A percentile compares a stretch with the other conserved stretches of the same genome.
Conservation (phyloP, 2,888 invertebrate species). For the Cosmorhoe ocellata region DNA sequence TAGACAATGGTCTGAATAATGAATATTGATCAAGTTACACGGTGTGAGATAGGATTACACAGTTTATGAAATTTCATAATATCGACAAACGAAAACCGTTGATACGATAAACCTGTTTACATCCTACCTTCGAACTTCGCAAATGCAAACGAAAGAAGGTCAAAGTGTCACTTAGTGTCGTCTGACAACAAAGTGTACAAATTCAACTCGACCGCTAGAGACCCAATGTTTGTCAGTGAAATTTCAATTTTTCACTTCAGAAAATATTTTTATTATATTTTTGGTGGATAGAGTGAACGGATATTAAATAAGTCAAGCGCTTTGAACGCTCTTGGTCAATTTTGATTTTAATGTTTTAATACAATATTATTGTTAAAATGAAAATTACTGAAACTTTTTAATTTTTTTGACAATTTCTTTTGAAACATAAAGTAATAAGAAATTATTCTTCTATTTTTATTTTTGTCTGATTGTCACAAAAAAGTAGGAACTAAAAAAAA, state of each 20-base stretch:
- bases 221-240: constrained; percentile 3
- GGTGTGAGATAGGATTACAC: too few relatives aligned
- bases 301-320: neutral
- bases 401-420: too few relatives aligned
- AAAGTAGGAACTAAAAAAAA: neutral
- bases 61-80: too few relatives aligned
- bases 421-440: neutral
- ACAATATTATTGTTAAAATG: too few relatives aligned
- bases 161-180: constrained; percentile 23
- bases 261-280: neutral
- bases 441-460: neutral
- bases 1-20: too few relatives aligned
- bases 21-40: too few relatives aligned
- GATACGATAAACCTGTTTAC: neutral
- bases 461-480: neutral
- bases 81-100: too few relatives aligned
- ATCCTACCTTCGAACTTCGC: constrained; percentile 4
- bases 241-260: constrained; percentile 4
- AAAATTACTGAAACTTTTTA: too few relatives aligned
- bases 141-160: constrained; percentile 22
- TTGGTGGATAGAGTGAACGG: neutral
- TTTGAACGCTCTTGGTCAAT: too few relatives aligned
- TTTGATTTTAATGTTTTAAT: too few relatives aligned
- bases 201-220: constrained; percentile 14
- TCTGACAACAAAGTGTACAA: constrained; percentile 14